Conservation (phyloP, 2,888 invertebrate species). For the Cylloceria caligata region DNA sequence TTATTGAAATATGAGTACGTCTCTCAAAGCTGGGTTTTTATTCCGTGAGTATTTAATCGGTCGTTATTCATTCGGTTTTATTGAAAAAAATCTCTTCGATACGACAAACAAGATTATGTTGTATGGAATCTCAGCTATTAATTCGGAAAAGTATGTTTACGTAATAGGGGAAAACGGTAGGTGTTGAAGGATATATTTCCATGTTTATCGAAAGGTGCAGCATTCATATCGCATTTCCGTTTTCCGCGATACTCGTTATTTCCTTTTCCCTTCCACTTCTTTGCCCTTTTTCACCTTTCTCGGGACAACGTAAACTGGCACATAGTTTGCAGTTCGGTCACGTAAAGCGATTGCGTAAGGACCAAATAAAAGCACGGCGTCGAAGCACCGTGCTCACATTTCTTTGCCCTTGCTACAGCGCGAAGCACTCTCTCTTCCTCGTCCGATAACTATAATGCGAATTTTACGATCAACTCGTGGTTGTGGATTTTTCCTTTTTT, state of each 20-base stretch:
- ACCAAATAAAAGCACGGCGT: conserved; percentile 42
- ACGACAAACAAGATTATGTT: background rate
- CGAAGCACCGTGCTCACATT: conserved; percentile 22
- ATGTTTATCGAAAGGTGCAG: conserved; percentile 36
- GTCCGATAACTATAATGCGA: conserved; percentile 45
- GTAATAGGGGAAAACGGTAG: background rate
- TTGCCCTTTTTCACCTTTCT: conserved; percentile 6
- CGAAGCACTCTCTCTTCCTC: background rate
- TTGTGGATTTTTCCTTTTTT: conserved; percentile 27
- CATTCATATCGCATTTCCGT: conserved; percentile 11
- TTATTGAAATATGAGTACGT: background rate
- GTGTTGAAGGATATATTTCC: conserved; percentile 22
- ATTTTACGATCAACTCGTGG: conserved; percentile 59
- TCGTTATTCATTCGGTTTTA: background rate
- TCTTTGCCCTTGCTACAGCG: background rate
- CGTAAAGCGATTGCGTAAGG: conserved; percentile 60
- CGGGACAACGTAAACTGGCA: conserved; percentile 26
- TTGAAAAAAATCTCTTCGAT: background rate
- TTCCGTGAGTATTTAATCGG: background rate
- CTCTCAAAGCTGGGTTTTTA: background rate
- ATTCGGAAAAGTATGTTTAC: background rate
- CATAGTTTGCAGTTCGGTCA: conserved; percentile 49
- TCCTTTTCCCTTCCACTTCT: background rate
- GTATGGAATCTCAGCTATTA: background rate
- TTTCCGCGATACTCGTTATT: conserved; percentile 26